These are phyloP conservation scores for Selenia dentaria DNA, from an alignment of 2,888 invertebrate species.

Conservation along the genomic window DNA sequence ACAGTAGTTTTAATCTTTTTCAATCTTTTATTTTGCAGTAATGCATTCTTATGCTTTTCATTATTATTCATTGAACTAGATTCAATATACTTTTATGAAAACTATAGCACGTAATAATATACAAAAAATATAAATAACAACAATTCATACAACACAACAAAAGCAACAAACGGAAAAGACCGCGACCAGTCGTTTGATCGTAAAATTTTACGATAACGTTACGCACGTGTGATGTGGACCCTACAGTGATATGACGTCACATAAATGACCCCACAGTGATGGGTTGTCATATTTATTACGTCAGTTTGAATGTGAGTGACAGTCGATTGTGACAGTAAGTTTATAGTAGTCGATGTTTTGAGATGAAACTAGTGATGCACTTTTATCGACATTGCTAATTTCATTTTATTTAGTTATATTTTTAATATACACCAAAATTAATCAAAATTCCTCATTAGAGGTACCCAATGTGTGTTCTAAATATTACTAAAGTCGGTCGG, in stretches of 20 bases:
- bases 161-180: conserved; percentile 49
- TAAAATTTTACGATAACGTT: conserved; percentile 80
- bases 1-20: too few relatives aligned
- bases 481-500: too few relatives aligned
- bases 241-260: conserved; percentile 58
- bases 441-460: too few relatives aligned
- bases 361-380: conserved; percentile 16
- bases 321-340: conserved; percentile 1
- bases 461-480: too few relatives aligned
- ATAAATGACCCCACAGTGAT: conserved; percentile 56
- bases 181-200: conserved; percentile 53
- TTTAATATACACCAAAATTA: too few relatives aligned
- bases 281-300: conserved; percentile 66
- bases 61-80: too few relatives aligned
- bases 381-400: conserved; percentile 11
- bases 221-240: conserved; percentile 61
- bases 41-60: too few relatives aligned
- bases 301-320: conserved; percentile 32
- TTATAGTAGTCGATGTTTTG: conserved; percentile 5
- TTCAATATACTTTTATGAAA: too few relatives aligned
- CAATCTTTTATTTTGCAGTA: too few relatives aligned
- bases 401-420: too few relatives aligned
- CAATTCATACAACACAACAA: conserved; percentile 35
- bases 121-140: conserved; percentile 34
- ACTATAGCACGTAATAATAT: too few relatives aligned